These are phyloP conservation scores for Drosophila ohnishii DNA, from an alignment of 1,140 invertebrate species.

Conservation along the genomic window DNA sequence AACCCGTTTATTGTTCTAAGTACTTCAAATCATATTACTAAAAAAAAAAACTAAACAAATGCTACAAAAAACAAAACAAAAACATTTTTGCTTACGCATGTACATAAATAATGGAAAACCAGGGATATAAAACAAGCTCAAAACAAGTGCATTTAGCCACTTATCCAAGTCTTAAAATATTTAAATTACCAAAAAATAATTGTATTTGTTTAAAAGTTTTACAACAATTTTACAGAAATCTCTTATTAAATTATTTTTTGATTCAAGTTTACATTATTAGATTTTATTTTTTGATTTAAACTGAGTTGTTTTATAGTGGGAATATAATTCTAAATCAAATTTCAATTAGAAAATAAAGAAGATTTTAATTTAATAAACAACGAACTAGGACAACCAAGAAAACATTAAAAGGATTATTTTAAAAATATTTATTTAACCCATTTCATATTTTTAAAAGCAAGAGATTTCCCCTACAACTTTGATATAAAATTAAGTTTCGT, in stretches of 20 bases:
- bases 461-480: background rate
- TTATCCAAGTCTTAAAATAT: background rate
- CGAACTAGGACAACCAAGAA: background rate
- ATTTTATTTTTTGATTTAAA: background rate
- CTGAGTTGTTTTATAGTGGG: background rate
- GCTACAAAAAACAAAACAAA: conserved; percentile 38
- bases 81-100: conserved; percentile 54
- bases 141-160: conserved; percentile 28
- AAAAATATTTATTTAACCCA: background rate
- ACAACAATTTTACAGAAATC: background rate
- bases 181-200: background rate
- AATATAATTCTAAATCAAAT: background rate
- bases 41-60: conserved; percentile 65
- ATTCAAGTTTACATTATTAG: too few relatives aligned
- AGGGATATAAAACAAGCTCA: conserved; percentile 21
- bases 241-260: background rate
- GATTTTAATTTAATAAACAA: background rate
- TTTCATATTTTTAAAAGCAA: background rate
- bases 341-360: background rate
- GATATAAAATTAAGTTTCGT: background rate
- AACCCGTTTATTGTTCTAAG: conserved; percentile 62
- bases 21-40: conserved; percentile 63
- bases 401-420: background rate
- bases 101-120: conserved; percentile 33
- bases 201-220: background rate